A percentile compares a stretch with the other conserved stretches of the same genome.
phyloP scores from a whole-genome alignment of 2,888 invertebrate genomes.

The Ormyrus pomaceus region DNA sequence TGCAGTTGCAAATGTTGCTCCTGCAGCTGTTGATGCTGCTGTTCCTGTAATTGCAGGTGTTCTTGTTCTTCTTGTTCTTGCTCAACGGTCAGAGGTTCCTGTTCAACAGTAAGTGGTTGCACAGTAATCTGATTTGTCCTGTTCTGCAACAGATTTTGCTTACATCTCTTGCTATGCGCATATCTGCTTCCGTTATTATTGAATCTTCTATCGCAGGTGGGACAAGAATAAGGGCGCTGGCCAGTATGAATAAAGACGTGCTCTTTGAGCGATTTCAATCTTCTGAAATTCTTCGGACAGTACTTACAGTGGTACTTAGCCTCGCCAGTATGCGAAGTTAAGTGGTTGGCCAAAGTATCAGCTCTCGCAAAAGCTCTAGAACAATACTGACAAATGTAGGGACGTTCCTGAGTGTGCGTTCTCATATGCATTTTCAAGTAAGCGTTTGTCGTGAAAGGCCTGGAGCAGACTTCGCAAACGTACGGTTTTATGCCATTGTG shows the following conservation, averaged over 20 bases:
- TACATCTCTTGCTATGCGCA: constrained; percentile 73
- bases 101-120: not conserved
- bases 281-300: constrained; percentile 72
- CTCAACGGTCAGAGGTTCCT: not conserved
- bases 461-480: constrained; percentile 72
- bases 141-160: constrained; percentile 65
- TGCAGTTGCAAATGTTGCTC: constrained; percentile 53
- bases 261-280: constrained; percentile 72
- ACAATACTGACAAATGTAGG: constrained; percentile 74
- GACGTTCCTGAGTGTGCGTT: constrained; percentile 73
- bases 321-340: constrained; percentile 73
- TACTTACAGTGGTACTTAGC: constrained; percentile 74
- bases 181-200: constrained; percentile 74
- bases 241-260: constrained; percentile 74
- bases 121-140: constrained; percentile 39
- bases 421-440: constrained; percentile 75
- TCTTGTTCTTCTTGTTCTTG: constrained; percentile 35
- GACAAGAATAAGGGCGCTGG: constrained; percentile 73
- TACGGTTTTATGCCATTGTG: constrained; percentile 74
- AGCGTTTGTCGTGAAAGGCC: constrained; percentile 73
- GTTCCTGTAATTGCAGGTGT: constrained; percentile 27
- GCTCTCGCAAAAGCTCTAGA: constrained; percentile 72
- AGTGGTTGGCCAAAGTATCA: constrained; percentile 72
- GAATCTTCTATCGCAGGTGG: constrained; percentile 72
- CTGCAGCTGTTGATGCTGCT: constrained; percentile 32